Evolutionary conservation across 2,113 vertebrate genomes (phyloP).

Genomic region (Helogale parvula): DNA sequence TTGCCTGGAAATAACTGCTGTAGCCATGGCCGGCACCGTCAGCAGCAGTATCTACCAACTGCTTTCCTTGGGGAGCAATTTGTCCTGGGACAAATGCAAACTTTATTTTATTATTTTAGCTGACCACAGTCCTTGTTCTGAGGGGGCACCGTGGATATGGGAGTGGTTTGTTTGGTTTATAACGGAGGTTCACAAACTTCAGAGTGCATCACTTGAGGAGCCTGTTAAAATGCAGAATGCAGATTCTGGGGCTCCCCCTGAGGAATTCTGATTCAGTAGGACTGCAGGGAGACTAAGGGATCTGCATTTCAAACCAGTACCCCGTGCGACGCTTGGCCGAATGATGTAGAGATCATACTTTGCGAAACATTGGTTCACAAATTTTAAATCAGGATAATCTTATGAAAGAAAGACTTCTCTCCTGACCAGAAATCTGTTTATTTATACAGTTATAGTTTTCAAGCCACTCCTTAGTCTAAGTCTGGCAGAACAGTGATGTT

Average conservation of each 20-base stretch:
- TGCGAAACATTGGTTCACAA: not conserved
- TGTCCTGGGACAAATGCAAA: constrained; percentile 70
- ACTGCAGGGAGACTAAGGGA: not conserved
- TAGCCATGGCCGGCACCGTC: constrained; percentile 42
- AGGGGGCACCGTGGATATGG: not conserved
- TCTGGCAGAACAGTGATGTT: not conserved
- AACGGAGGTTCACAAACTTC: not conserved
- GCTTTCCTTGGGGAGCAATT: constrained; percentile 64
- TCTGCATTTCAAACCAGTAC: not conserved
- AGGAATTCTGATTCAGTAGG: not conserved
- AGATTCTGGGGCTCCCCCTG: not conserved
- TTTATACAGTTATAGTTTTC: not conserved
- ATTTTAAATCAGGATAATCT: constrained; percentile 11
- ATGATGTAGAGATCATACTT: not conserved
- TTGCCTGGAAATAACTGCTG: constrained; percentile 59
- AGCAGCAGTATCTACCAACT: constrained; percentile 71
- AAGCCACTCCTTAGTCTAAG: not conserved
- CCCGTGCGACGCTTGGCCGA: not conserved
- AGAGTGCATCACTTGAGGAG: not conserved
- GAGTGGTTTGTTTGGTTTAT: constrained; percentile 53
- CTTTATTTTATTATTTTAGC: constrained; percentile 77
- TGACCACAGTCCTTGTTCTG: constrained; percentile 53
- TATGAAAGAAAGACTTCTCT: not conserved
- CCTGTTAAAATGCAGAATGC: constrained; percentile 13
- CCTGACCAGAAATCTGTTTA: not conserved